Percentiles rank a stretch among this genome's conserved stretches.
Evolutionary conservation across 2,888 invertebrate genomes (phyloP).

Genomic region (Ormyrus thymus): DNA sequence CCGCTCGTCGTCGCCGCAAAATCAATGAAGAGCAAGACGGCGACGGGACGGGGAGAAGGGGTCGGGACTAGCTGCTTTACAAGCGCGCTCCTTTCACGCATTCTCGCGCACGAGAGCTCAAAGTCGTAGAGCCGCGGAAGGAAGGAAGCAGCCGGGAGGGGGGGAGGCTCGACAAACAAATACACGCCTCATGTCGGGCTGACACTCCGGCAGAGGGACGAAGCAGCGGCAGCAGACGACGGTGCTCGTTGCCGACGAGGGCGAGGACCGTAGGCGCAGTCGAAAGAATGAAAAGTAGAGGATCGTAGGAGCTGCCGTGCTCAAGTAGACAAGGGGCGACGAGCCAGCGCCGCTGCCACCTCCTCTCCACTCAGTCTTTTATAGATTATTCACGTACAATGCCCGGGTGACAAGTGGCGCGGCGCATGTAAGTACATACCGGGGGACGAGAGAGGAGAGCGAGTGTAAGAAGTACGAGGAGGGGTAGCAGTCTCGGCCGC

Average conservation of each 20-base stretch:
- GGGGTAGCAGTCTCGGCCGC: not conserved
- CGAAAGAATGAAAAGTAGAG: constrained; percentile 68
- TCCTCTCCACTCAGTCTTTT: constrained; percentile 68
- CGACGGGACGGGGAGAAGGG: no score
- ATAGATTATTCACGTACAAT: constrained; percentile 74
- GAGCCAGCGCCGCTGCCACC: constrained; percentile 32
- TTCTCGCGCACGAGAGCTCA: not conserved
- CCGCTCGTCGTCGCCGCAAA: not conserved
- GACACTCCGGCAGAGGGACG: constrained; percentile 63
- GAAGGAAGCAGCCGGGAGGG: constrained; percentile 40
- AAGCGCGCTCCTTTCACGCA: not conserved
- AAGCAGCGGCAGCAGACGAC: constrained; percentile 56
- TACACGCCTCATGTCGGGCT: constrained; percentile 68
- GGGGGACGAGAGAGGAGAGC: not conserved
- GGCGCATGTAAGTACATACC: not conserved
- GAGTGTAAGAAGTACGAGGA: not conserved
- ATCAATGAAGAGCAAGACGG: not conserved
- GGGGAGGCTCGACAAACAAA: constrained; percentile 68
- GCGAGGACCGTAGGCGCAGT: constrained; percentile 50
- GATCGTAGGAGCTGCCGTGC: constrained; percentile 72
- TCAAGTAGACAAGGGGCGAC: constrained; percentile 73
- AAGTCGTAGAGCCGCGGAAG: constrained; percentile 43
- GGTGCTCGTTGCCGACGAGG: constrained; percentile 56
- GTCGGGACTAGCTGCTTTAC: no score
- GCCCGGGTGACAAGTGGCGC: constrained; percentile 61